Evolutionary conservation across 1,140 invertebrate genomes (phyloP).

Genomic region (Lanistes nyassanus): DNA sequence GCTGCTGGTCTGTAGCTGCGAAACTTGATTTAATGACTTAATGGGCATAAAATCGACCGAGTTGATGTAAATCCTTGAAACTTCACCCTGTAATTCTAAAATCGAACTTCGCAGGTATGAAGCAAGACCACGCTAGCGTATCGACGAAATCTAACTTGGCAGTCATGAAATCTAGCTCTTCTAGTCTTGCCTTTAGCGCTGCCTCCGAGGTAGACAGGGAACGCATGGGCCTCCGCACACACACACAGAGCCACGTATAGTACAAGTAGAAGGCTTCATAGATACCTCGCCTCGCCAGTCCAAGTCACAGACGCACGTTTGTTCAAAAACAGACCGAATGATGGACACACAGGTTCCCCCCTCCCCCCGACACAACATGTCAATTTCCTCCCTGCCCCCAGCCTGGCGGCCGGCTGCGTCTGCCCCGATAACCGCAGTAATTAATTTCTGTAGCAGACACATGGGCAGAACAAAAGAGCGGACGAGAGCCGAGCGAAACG

Average conservation of each 20-base stretch:
- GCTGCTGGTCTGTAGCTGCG: too few relatives aligned
- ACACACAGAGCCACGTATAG: constrained; percentile 5
- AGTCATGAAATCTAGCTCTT: too few relatives aligned
- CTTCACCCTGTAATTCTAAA: too few relatives aligned
- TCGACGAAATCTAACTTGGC: too few relatives aligned
- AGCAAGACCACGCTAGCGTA: too few relatives aligned
- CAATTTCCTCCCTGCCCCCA: not conserved
- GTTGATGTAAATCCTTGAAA: too few relatives aligned
- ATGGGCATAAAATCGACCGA: too few relatives aligned
- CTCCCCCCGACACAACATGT: not conserved
- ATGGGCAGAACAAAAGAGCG: not conserved
- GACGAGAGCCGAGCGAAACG: not conserved
- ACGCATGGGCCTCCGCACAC: not conserved
- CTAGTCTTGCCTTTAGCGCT: too few relatives aligned
- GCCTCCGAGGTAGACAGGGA: not conserved
- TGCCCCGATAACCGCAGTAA: not conserved
- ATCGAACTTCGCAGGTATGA: too few relatives aligned
- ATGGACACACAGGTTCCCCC: constrained; percentile 1
- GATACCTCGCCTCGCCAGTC: constrained; percentile 4
- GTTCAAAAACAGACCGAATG: not conserved
- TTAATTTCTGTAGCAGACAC: constrained; percentile 12
- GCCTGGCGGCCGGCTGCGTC: not conserved
- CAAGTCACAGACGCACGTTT: not conserved
- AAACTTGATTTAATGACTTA: too few relatives aligned
- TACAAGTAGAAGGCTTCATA: not conserved